Conservation (phyloP, 1,140 invertebrate genomes). For the Centruroides vittatus region DNA sequence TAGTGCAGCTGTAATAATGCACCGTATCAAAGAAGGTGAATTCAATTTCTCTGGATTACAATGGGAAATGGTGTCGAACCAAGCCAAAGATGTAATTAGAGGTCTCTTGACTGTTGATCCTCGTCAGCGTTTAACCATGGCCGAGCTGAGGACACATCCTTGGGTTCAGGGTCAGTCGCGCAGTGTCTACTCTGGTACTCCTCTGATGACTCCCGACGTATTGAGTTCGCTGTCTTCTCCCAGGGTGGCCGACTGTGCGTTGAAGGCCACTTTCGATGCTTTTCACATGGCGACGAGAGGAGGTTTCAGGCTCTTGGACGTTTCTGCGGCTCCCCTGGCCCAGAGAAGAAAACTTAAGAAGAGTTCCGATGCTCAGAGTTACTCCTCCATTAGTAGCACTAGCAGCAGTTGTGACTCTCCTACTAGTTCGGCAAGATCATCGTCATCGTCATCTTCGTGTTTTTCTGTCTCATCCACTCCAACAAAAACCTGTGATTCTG, state of each 20-base stretch:
- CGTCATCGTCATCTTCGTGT: background rate
- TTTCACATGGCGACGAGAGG: constrained; percentile 52
- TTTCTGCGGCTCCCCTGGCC: constrained; percentile 51
- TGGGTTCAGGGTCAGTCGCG: constrained; percentile 42
- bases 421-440: background rate
- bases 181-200: constrained; percentile 29
- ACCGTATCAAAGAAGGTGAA: constrained; percentile 57
- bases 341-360: constrained; percentile 51
- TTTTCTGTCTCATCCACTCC: background rate
- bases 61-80: constrained; percentile 54
- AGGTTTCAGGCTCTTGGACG: constrained; percentile 54
- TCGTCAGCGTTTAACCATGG: constrained; percentile 48
- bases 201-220: constrained; percentile 43
- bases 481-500: background rate
- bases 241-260: constrained; percentile 29
- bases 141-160: constrained; percentile 42
- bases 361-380: constrained; percentile 31
- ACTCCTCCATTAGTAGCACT: constrained; percentile 5
- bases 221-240: constrained; percentile 23
- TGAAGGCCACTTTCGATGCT: constrained; percentile 46
- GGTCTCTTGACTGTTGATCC: constrained; percentile 67
- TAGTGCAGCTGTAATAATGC: constrained; percentile 55
- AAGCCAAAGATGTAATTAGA: constrained; percentile 59
- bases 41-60: constrained; percentile 53
- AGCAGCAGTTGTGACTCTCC: background rate